A percentile compares a stretch with the other conserved stretches of the same genome.
phyloP scores from a whole-genome alignment of 2,888 invertebrate species.

The Germaria angustata region DNA sequence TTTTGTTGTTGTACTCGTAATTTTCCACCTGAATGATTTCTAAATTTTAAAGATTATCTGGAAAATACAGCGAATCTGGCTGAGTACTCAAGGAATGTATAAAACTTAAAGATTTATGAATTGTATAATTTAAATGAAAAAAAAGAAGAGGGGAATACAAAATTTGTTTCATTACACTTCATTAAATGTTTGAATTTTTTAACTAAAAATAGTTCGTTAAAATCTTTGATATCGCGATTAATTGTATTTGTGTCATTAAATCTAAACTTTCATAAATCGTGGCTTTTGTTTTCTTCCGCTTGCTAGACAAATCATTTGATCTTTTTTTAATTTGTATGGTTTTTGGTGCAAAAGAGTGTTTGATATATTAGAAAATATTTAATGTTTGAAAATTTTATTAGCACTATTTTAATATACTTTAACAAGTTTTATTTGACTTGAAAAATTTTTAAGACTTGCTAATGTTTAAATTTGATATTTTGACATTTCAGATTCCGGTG shows the following conservation, averaged over 20 bases:
- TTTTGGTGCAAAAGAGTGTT: background rate
- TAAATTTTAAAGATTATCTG: slow-evolving; percentile 49
- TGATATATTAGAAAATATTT: background rate
- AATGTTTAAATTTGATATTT: background rate
- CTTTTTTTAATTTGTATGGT: background rate
- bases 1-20: slow-evolving; percentile 39
- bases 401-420: too few relatives aligned
- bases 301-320: background rate
- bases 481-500: background rate
- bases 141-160: background rate
- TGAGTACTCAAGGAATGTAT: slow-evolving; percentile 21
- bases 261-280: background rate
- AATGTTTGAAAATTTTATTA: too few relatives aligned
- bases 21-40: slow-evolving; percentile 57
- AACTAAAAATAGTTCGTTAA: too few relatives aligned
- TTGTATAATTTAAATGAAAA: background rate
- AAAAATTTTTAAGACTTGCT: background rate
- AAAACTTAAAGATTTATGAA: background rate
- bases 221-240: slow-evolving; percentile 22
- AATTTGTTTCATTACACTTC: background rate
- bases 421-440: too few relatives aligned
- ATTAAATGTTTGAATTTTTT: slow-evolving; percentile 12
- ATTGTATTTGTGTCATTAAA: background rate
- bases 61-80: slow-evolving; percentile 18
- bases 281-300: background rate